Conservation (phyloP, 2,113 vertebrate species). For the Myocastor coypus region DNA sequence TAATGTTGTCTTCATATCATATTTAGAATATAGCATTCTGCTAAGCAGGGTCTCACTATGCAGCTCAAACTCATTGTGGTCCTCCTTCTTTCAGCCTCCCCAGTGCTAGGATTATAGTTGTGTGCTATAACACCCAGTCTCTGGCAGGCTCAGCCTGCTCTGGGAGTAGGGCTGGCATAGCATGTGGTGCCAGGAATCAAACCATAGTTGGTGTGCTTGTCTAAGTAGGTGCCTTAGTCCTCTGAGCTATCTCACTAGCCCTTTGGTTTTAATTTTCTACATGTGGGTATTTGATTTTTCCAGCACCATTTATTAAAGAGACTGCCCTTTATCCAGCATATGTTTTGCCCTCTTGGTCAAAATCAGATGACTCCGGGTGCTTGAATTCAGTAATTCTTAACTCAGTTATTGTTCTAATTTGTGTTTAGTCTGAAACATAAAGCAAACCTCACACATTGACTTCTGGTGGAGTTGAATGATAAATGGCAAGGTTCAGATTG, state of each 20-base stretch:
- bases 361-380: background rate
- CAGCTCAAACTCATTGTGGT: no score
- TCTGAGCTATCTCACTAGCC: no score
- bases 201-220: no score
- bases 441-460: background rate
- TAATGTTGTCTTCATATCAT: conserved; percentile 15
- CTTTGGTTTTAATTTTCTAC: background rate
- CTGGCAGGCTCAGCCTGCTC: no score
- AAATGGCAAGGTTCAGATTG: background rate
- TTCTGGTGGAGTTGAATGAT: background rate
- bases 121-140: no score
- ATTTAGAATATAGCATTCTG: background rate
- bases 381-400: background rate
- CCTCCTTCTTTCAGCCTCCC: no score
- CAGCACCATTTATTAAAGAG: background rate
- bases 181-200: no score
- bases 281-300: background rate
- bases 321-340: background rate
- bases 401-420: background rate
- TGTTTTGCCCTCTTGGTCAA: background rate
- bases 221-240: no score
- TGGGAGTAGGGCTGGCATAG: no score
- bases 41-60: background rate
- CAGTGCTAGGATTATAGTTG: no score
- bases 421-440: conserved; percentile 34